A percentile compares a stretch with the other conserved stretches of the same genome.
phyloP scores from a whole-genome alignment of 2,797 vertebrate species.

The Rhinoraja longicauda region DNA sequence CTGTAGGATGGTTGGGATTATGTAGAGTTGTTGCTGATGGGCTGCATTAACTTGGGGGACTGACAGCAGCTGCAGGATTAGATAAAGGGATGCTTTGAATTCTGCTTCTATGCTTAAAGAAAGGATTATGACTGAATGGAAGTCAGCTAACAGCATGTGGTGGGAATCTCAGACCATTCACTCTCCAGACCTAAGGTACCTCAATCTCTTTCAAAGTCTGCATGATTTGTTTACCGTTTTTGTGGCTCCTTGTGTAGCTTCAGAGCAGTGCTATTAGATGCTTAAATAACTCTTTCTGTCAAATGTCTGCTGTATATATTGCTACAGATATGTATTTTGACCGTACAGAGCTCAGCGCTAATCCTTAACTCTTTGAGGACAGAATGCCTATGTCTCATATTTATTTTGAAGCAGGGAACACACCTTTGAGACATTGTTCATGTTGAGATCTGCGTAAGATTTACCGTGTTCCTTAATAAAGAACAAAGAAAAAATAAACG shows the following conservation, averaged over 20 bases:
- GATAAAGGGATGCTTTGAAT: conserved; percentile 31
- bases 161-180: conserved; percentile 64
- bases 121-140: conserved; percentile 37
- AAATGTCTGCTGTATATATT: conserved; percentile 19
- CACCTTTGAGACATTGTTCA: not conserved
- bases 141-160: conserved; percentile 52
- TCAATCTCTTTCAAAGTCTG: conserved; percentile 41
- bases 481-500: not conserved
- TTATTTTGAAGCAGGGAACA: not conserved
- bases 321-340: not conserved
- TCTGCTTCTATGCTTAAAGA: conserved; percentile 24
- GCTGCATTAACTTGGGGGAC: conserved; percentile 34
- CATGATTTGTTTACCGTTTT: conserved; percentile 16
- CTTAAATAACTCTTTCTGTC: conserved; percentile 24
- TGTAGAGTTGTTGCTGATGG: conserved; percentile 22
- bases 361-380: conserved; percentile 27
- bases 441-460: not conserved
- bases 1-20: conserved; percentile 28
- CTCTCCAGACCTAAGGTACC: conserved; percentile 76
- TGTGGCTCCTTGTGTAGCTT: conserved; percentile 10
- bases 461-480: not conserved
- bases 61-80: conserved; percentile 30
- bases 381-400: conserved; percentile 1
- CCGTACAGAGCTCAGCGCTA: conserved; percentile 6
- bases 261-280: conserved; percentile 16